Evolutionary conservation across 2,888 invertebrate species (phyloP), one percentile per base, ranked within the genome.

Genomic region (Erebia ligea): DNA sequence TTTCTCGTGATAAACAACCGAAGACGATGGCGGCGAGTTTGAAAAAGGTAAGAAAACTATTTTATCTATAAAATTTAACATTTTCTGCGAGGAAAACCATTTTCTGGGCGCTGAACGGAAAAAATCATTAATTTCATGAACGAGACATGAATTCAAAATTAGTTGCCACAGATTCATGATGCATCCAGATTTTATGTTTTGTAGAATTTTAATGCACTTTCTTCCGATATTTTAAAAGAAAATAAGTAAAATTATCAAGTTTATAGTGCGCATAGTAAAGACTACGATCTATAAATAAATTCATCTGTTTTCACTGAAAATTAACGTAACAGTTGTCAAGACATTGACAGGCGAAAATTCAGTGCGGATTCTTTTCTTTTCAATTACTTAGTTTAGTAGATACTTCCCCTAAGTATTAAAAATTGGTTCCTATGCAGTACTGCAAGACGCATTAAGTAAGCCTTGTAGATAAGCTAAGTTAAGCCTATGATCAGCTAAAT

Each of bases 61-160:
- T 56, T 48, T 69, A 15, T 48, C 58, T 8, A 13, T 21, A 17
- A 15, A 54, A 11, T 34, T 25, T 64, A 34, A 64, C 15, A 61
- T 67, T 68, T 57, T 42, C 11, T 45, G 6, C 19, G 13, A 62
- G 17, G 59, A 25, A 67, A 8, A 40, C n/a, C 54, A 25, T 48
- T 65, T 56, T 59, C 19, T 13, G 54, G 10, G 34, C 19, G 42
- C 59, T 48, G 62, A 50, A 56, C 17, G 65, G 69, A 75, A 74
- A 45, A 76, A 77, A 77, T 77, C 76, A 73, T 77, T 77, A 76
- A 69, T 72, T 75, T 74, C 64, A 61, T 68, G 64, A 70, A 68
- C 71, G 72, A 68, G 72, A 67, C 67, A 45, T 71, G 72, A 70
- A 74, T 73, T 72, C 40, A 59, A 69, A 59, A 70, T 69, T 59